Evolutionary conservation across 2,797 vertebrate genomes (phyloP).

Genomic region (Macroramphosus scolopax): DNA sequence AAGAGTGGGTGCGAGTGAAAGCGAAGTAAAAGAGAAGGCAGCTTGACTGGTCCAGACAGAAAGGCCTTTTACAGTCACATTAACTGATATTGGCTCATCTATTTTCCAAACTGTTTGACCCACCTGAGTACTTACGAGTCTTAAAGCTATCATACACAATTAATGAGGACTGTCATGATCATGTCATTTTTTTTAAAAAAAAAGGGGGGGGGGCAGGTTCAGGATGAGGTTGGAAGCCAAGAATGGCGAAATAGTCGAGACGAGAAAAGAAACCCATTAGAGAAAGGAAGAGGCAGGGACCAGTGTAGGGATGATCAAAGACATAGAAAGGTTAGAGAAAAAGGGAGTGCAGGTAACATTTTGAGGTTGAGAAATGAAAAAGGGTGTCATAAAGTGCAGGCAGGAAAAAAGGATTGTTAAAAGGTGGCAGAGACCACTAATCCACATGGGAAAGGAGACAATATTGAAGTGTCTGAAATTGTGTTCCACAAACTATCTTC

Average conservation of each 20-base stretch:
- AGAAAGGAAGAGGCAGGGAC: slow-evolving; percentile 10
- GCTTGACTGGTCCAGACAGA: slow-evolving; percentile 46
- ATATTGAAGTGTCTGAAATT: no score
- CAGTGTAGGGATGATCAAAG: slow-evolving; percentile 13
- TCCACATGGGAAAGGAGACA: no score
- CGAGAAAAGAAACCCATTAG: slow-evolving; percentile 3
- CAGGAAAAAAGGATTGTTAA: slow-evolving; percentile 1
- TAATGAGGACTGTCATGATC: slow-evolving; percentile 54
- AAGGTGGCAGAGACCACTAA: no score
- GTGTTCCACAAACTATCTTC: no score
- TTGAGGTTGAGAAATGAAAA: slow-evolving; percentile 6
- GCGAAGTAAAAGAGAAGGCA: slow-evolving; percentile 36
- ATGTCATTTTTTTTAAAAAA: slow-evolving; percentile 27
- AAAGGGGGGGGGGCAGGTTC: slow-evolving; percentile 2
- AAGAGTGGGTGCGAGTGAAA: slow-evolving; percentile 26
- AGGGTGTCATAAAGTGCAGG: slow-evolving; percentile 4
- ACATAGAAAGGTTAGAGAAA: slow-evolving; percentile 9
- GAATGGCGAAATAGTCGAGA: not conserved
- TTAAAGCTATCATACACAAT: slow-evolving; percentile 60
- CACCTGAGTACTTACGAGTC: slow-evolving; percentile 41
- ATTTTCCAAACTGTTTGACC: slow-evolving; percentile 46
- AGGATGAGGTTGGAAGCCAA: slow-evolving; percentile 3
- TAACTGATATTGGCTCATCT: slow-evolving; percentile 53
- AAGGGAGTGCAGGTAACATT: slow-evolving; percentile 2
- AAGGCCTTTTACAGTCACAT: slow-evolving; percentile 55